Evolutionary conservation across 2,113 vertebrate species (phyloP).

Genomic region (Proterorhinus semilunaris): DNA sequence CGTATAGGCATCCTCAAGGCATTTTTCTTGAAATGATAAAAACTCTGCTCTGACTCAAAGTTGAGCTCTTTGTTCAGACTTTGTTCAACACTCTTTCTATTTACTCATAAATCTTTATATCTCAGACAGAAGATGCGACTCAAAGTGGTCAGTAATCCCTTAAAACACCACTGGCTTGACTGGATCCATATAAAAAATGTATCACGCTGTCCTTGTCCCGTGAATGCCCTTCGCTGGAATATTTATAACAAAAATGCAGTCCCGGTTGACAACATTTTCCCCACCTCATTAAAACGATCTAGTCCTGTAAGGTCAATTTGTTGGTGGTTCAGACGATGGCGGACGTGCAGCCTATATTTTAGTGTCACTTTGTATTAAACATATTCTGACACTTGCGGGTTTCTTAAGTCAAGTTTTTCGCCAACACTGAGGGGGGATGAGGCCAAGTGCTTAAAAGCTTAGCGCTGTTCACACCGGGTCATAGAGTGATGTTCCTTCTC

Average conservation of each 20-base stretch:
- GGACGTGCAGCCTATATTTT: conserved; percentile 27
- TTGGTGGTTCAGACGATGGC: conserved; percentile 15
- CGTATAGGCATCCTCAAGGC: no score
- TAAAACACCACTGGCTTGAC: background rate
- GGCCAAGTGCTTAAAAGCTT: conserved; percentile 50
- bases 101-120: background rate
- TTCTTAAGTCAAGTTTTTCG: conserved; percentile 31
- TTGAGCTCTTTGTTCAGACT: background rate
- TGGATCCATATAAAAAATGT: background rate
- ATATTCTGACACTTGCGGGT: conserved; percentile 13
- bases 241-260: conserved; percentile 32
- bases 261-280: conserved; percentile 23
- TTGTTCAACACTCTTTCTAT: background rate
- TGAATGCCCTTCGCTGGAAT: background rate
- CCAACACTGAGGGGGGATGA: conserved; percentile 10
- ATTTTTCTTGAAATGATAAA: no score
- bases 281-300: background rate
- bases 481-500: conserved; percentile 25
- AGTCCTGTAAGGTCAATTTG: conserved; percentile 2
- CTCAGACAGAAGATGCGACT: background rate
- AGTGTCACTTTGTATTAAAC: conserved; percentile 20
- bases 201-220: background rate
- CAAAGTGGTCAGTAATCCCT: background rate
- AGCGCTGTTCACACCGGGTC: conserved; percentile 46
- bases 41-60: no score